Percentiles rank a stretch among this genome's conserved stretches.
Evolutionary conservation across 1,140 invertebrate species (phyloP).

Genomic region (Mycetomoellerius zeteki): DNA sequence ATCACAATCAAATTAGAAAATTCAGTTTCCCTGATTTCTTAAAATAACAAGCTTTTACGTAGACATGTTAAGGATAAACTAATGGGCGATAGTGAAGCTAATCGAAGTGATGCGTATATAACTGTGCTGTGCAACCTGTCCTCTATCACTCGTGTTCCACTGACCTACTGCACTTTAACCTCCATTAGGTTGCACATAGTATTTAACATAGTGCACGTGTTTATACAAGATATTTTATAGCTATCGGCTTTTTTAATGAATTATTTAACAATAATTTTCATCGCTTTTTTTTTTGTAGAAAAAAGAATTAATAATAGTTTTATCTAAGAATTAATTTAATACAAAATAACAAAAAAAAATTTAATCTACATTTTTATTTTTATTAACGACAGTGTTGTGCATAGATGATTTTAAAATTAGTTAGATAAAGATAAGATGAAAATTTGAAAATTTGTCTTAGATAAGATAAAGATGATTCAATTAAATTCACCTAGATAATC

Average conservation of each 20-base stretch:
- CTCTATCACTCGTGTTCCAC: constrained; percentile 56
- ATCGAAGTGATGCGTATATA: constrained; percentile 48
- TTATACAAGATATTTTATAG: neutral
- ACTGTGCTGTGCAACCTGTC: constrained; percentile 46
- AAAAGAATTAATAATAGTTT: neutral
- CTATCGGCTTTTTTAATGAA: neutral
- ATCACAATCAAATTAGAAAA: neutral
- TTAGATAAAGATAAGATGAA: no score
- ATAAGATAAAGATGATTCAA: no score
- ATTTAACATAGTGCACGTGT: constrained; percentile 4
- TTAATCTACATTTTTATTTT: neutral
- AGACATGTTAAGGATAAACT: neutral
- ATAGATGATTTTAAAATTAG: no score
- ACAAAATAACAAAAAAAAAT: neutral
- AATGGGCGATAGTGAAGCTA: constrained; percentile 31
- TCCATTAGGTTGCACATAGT: constrained; percentile 32
- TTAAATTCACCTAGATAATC: no score
- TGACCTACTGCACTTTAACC: constrained; percentile 54
- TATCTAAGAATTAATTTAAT: neutral
- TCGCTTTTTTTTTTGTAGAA: neutral
- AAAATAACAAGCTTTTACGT: constrained; percentile 4
- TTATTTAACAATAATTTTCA: neutral
- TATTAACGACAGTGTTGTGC: no score
- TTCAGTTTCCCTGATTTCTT: neutral
- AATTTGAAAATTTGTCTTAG: no score